Conservation (phyloP, 2,888 invertebrate species). For the Lamellibrachia satsuma region DNA sequence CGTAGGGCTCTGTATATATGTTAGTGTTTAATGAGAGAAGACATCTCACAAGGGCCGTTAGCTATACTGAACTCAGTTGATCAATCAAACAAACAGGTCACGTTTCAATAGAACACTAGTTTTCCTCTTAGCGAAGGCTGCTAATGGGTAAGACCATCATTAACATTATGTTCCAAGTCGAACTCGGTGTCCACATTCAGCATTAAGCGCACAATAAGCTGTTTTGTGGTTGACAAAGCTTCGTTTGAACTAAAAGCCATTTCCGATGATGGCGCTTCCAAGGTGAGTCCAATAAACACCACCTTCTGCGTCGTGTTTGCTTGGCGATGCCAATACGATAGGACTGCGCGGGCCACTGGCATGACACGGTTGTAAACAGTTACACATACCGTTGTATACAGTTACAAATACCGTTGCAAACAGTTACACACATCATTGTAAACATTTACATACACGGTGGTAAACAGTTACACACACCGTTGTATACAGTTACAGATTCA, state of each 20-base stretch:
- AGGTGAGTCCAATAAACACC: background rate
- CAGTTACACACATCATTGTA: no score
- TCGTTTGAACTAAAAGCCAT: background rate
- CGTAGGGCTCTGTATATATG: background rate
- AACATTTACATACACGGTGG: background rate
- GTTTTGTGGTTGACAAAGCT: conserved; percentile 4
- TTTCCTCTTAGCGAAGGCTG: background rate
- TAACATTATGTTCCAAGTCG: background rate
- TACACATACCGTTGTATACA: no score
- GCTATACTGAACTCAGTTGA: background rate
- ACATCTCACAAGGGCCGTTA: background rate
- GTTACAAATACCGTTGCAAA: no score
- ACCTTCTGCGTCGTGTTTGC: background rate
- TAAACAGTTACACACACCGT: background rate
- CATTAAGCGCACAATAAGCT: background rate
- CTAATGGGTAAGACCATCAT: background rate
- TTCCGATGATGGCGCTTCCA: background rate
- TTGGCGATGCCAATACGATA: background rate
- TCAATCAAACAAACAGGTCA: background rate
- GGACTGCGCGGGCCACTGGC: background rate
- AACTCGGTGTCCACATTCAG: background rate
- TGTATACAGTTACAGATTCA: background rate
- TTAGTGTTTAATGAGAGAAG: background rate
- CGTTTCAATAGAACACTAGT: background rate
- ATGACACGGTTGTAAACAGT: background rate